Conservation (phyloP, 2,113 vertebrate genomes). For the Dendropsophus ebraccatus region DNA sequence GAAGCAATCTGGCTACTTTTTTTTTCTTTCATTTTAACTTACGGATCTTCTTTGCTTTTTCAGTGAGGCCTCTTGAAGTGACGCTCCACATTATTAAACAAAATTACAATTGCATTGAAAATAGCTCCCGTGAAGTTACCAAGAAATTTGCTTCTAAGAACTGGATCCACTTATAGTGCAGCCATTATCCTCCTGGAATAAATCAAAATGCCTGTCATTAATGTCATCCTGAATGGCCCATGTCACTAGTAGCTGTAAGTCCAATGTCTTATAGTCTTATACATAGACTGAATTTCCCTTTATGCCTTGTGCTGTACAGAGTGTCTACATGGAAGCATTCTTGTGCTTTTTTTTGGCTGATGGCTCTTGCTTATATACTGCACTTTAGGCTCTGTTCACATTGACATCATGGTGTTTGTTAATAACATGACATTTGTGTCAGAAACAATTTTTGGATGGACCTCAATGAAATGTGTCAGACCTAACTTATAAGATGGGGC, state of each 20-base stretch:
- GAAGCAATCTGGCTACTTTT: not conserved
- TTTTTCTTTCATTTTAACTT: not conserved
- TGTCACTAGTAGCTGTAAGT: not conserved
- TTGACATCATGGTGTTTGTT: not conserved
- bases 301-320: not conserved
- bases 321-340: not conserved
- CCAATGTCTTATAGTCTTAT: not conserved
- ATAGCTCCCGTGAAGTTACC: not conserved
- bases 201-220: not conserved
- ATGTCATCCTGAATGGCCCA: not conserved
- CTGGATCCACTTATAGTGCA: not conserved
- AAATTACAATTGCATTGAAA: not conserved
- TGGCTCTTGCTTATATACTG: not conserved
- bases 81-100: not conserved
- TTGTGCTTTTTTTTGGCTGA: not conserved
- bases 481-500: not conserved
- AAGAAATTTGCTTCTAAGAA: not conserved
- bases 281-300: not conserved
- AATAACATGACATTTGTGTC: not conserved
- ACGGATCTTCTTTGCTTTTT: not conserved
- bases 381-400: not conserved
- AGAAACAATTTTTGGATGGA: not conserved
- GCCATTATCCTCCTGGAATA: not conserved
- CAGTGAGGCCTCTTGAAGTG: not conserved
- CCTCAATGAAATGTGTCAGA: not conserved